These are phyloP conservation scores for Hucho hucho DNA, from an alignment of 2,113 vertebrate genomes.

Conservation along the genomic window DNA sequence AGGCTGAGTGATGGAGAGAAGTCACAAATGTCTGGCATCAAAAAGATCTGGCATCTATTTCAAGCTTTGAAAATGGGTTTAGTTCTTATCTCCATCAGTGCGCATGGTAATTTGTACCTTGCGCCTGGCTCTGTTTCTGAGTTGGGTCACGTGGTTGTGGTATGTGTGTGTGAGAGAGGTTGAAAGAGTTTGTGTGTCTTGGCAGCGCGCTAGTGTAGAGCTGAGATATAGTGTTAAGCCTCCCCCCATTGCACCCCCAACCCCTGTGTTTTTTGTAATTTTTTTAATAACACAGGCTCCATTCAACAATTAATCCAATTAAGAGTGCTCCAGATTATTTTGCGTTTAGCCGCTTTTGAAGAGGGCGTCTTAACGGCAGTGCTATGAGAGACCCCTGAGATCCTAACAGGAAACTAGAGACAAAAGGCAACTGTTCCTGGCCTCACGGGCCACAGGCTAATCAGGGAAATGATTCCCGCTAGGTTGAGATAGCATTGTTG, in stretches of 20 bases:
- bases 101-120: slow-evolving; percentile 63
- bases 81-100: slow-evolving; percentile 59
- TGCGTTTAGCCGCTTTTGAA: slow-evolving; percentile 66
- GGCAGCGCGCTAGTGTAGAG: slow-evolving; percentile 55
- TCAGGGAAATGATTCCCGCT: slow-evolving; percentile 33
- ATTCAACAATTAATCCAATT: slow-evolving; percentile 81
- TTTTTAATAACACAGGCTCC: slow-evolving; percentile 75
- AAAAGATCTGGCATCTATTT: slow-evolving; percentile 68
- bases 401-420: too few species aligned
- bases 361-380: slow-evolving; percentile 31
- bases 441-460: too few species aligned
- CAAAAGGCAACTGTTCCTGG: not conserved
- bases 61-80: slow-evolving; percentile 66
- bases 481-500: slow-evolving; percentile 44
- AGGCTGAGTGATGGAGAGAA: slow-evolving; percentile 1
- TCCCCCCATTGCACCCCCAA: slow-evolving; percentile 47
- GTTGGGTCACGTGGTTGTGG: slow-evolving; percentile 39
- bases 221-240: slow-evolving; percentile 60
- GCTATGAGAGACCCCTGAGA: too few species aligned
- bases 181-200: slow-evolving; percentile 10
- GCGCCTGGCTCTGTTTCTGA: slow-evolving; percentile 32
- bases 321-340: slow-evolving; percentile 71
- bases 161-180: too few species aligned
- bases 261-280: slow-evolving; percentile 69
- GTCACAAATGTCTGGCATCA: slow-evolving; percentile 59